Base-by-base conservation (phyloP, 2,888 invertebrate species). In the Ecdyonurus torrentis region DNA sequence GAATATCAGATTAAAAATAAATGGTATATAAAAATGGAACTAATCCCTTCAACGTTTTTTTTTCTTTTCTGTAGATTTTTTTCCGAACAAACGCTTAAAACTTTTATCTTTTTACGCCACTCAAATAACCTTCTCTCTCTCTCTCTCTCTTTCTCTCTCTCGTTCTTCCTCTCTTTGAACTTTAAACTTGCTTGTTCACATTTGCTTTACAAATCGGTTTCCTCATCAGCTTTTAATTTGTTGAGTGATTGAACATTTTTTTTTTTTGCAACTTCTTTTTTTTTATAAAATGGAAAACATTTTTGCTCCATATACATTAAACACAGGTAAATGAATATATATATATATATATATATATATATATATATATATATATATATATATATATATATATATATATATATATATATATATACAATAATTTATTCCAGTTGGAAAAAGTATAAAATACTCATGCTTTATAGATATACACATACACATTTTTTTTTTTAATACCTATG, bases 21-120 rank as follows among this genome's bases (percentile, higher is more conserved):
- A 37, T 37, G 7, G 37, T 37, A 37, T 37, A 37, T 10, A 37
- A n/a, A 37, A 37, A 37, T 37, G 5, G 37, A 37, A 37, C 7
- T 37, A 37, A 37, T 37, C 37, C 37, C 37, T 37, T 37, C 37
- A 10, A n/a, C n/a, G n/a, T n/a, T n/a, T n/a, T n/a, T n/a, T n/a
- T n/a, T n/a, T n/a, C n/a, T 5, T 37, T 37, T 15, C 15, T 37
- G 37, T 15, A 37, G 37, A 15, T 10, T 37, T 37, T 37, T 37
- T 37, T n/a, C n/a, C 37, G 5, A 15, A 37, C 37, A 37, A 37
- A 37, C 15, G 7, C 37, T 37, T 37, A 10, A 37, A 37, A 37
- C 37, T 37, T 37, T 37, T 37, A 37, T 64, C 58, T 64, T 24
- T 52, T 25, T 53, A 59, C 25, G 25, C 37, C 58, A 59, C 25